Evolutionary conservation across 2,888 invertebrate genomes (phyloP).

Genomic region (Tiphia femorata): DNA sequence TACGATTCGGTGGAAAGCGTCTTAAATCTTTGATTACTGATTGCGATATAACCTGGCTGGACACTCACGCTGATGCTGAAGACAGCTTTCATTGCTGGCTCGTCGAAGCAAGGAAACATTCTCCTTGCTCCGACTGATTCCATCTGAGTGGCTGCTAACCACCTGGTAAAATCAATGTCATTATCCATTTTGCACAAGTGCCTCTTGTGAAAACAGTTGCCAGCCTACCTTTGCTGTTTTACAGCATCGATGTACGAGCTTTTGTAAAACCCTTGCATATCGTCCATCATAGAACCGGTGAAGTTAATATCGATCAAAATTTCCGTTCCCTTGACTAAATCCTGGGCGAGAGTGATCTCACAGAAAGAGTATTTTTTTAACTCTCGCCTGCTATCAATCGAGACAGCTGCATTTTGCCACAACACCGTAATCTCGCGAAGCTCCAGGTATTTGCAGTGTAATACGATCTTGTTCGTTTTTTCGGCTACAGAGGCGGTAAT

Average conservation of each 20-base stretch:
- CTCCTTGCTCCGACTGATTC: constrained; percentile 80
- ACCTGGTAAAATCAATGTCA: constrained; percentile 53
- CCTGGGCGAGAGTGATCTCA: constrained; percentile 68
- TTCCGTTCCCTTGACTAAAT: constrained; percentile 62
- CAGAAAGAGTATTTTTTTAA: constrained; percentile 68
- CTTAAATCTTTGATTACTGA: constrained; percentile 51
- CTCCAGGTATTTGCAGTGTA: constrained; percentile 38
- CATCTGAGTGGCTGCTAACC: constrained; percentile 79
- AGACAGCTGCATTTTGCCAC: rapidly evolving
- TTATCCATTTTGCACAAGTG: background rate
- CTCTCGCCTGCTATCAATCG: background rate
- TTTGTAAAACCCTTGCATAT: constrained; percentile 75
- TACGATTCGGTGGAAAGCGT: constrained; percentile 40
- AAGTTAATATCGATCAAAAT: constrained; percentile 72
- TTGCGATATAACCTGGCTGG: constrained; percentile 54
- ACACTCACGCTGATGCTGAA: constrained; percentile 71
- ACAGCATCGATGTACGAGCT: constrained; percentile 72
- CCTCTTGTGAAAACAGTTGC: background rate
- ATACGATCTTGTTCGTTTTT: constrained; percentile 38
- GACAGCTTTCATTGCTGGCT: constrained; percentile 79
- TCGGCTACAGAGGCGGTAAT: constrained; percentile 37
- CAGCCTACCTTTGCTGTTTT: constrained; percentile 71
- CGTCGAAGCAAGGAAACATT: constrained; percentile 82
- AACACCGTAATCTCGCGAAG: constrained; percentile 7
- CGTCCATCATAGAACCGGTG: constrained; percentile 72